Base-by-base conservation (phyloP, 2,888 invertebrate species). In the Noctuana brunneofusca region DNA sequence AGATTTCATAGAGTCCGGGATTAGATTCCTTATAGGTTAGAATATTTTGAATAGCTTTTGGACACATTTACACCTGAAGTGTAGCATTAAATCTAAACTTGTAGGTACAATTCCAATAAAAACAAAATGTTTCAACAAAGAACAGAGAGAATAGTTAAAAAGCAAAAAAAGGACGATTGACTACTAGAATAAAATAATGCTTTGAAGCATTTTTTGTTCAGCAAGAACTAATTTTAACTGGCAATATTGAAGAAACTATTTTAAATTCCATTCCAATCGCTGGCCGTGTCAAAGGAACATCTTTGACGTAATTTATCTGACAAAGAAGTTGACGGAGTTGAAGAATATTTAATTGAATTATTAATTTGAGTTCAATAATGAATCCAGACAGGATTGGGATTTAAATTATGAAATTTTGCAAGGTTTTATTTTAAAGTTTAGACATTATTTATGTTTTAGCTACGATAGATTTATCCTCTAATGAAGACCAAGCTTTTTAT, bases 261-360 rank as follows among this genome's bases (percentile, higher is more conserved):
- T 54, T 3, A 54, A 18, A 54, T 38, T 54, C 53, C 9, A 22
- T 22, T 38, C 53, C 53, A 8, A 54, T 38, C 38, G 22, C 35
- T 38, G 22, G 22, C 38, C 16, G 14, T 12, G 12, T 8, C 16
- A 41, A 41, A 20, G 18, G n/a, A 16, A 53, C 38, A 16, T 24
- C 41, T 43, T 20, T 30, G 46, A 41, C 27, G 16, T 16, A 46
- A 56, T 46, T 56, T 2, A 46, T 56, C 12, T 11, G 18, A n/a
- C 56, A 46, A 20, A 56, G 54, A 24, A 16, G 20, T 41, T 18
- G 30, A 56, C 43, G 27, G 30, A 16, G 30, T 41, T 30, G n/a
- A 56, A 24, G 56, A 46, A 27, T 43, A 56, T 56, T 43, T 6
- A 56, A 46, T 46, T 30, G 56, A 46, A 46, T 30, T 30, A n/a